These are phyloP conservation scores for Aphodius sticticus DNA, from an alignment of 2,888 invertebrate genomes.

Conservation along the genomic window DNA sequence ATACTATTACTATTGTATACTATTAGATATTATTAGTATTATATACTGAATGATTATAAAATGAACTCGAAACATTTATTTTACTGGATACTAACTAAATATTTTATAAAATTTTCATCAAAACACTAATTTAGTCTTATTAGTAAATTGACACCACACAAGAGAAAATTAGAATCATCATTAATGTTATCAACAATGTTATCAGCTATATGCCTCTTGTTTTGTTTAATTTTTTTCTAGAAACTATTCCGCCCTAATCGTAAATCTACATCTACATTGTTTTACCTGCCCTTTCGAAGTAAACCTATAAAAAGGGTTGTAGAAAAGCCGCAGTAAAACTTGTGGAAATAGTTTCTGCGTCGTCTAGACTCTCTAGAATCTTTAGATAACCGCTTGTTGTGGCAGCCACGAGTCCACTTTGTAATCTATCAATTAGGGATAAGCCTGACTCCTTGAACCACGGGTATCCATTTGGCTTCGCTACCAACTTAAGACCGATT, in stretches of 20 bases:
- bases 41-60: too few species aligned
- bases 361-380: conserved; percentile 31
- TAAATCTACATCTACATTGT: neutral
- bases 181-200: too few species aligned
- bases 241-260: neutral
- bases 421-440: conserved; percentile 39
- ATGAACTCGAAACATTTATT: too few species aligned
- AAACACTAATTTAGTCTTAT: too few species aligned
- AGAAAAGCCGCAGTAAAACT: neutral
- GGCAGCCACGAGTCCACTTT: conserved; percentile 12
- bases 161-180: too few species aligned
- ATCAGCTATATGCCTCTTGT: too few species aligned
- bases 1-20: too few species aligned
- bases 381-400: conserved; percentile 9
- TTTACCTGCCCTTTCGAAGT: neutral
- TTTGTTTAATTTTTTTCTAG: too few species aligned
- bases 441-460: conserved; percentile 31
- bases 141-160: too few species aligned
- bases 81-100: too few species aligned
- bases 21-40: too few species aligned
- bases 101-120: too few species aligned
- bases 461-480: conserved; percentile 28
- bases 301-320: neutral
- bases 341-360: conserved; percentile 28
- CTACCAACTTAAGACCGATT: conserved; percentile 32